Evolutionary conservation across 1,140 invertebrate genomes (phyloP), one percentile per base, ranked within the genome.

Genomic region (Chlorops oryzae): DNA sequence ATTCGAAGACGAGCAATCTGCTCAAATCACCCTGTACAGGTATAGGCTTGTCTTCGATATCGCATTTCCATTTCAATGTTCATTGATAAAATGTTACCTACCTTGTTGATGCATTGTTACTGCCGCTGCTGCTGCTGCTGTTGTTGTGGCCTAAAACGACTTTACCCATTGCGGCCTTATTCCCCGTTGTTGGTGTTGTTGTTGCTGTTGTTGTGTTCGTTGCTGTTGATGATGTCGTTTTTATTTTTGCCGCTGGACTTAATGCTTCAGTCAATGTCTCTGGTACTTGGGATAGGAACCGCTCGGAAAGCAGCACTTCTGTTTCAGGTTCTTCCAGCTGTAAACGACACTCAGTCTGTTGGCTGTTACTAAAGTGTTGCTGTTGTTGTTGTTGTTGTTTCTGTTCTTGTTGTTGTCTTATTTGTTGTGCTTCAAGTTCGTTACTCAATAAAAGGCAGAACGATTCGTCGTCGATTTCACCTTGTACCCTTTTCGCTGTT

Each of bases 281-380:
- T 38, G 35, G 42, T n/a, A 32, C 24, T 25, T 43, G 5, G 17
- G 20, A 24, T 42, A 9, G 37, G 37, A 9, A 20, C 9, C 9
- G 18, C 17, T 13, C 48, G 10, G 17, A 13, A 17, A 37, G 49
- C n/a, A n/a, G n/a, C n/a, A n/a, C n/a, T n/a, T n/a, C n/a, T n/a
- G n/a, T 17, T 13, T 23, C 35, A 22, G 56, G 56, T 25, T 51
- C 21, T 40, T 66, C 64, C 51, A 65, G 66, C 61, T 66, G 63
- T 35, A 63, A 63, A 52, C 63, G 61, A 61, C 63, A 66, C 59
- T 65, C 63, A 5, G n/a, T 37, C 4, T n/a, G 24, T 18, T 18
- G 15, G 21, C 47, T 21, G 24, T 24, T 25, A 37, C 47, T 28
- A 10, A 32, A 32, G 15, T 32, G 15, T 10, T 10, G 28, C 28